These are phyloP conservation scores for Clarias magur DNA, from an alignment of 2,113 vertebrate species.

Conservation along the genomic window DNA sequence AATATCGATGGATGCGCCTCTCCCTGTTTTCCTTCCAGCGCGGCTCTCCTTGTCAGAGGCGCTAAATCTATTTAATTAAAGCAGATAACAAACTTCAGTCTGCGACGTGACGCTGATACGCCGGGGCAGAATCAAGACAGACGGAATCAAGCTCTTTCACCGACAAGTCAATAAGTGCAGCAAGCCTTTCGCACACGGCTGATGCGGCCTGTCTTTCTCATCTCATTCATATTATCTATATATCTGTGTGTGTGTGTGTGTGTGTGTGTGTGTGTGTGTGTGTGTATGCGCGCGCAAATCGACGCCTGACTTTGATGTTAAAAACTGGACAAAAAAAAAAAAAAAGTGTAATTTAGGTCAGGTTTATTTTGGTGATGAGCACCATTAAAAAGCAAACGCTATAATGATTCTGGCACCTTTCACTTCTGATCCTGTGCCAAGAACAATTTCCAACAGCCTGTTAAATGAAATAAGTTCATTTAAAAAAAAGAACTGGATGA, in stretches of 20 bases:
- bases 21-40: conserved; percentile 19
- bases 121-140: neutral
- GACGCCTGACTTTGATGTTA: neutral
- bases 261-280: neutral
- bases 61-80: conserved; percentile 46
- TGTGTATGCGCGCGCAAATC: neutral
- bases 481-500: neutral
- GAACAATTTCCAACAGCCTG: neutral
- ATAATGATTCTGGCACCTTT: neutral
- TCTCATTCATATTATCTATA: neutral
- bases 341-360: neutral
- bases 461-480: neutral
- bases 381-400: neutral
- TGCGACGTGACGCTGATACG: conserved; percentile 3
- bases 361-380: neutral
- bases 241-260: neutral
- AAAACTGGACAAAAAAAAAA: neutral
- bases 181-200: neutral
- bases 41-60: conserved; percentile 21
- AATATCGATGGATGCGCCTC: conserved; percentile 9
- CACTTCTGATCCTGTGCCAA: neutral
- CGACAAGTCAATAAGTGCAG: conserved; percentile 29
- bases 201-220: neutral
- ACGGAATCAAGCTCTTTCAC: conserved; percentile 11
- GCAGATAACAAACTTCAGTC: conserved; percentile 37